Evolutionary conservation across 1,140 invertebrate genomes (phyloP).

Genomic region (Octopus sinensis): DNA sequence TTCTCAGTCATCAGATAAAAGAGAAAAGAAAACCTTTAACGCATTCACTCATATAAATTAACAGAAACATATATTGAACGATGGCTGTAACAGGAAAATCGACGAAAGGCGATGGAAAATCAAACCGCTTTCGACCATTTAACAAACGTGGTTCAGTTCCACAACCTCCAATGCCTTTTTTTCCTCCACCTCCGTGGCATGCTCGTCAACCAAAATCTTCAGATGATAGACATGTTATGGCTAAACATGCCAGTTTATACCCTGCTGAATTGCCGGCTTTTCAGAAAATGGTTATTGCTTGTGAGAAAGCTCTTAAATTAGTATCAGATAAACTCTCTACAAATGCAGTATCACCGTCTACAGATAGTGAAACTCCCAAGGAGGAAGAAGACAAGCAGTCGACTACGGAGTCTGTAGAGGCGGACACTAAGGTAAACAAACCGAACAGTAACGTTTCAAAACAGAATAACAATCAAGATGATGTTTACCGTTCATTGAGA

Average conservation of each 20-base stretch:
- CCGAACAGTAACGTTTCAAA: not conserved
- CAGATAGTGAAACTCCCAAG: not conserved
- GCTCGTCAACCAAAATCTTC: not conserved
- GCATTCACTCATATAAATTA: too few species aligned
- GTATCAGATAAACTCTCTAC: not conserved
- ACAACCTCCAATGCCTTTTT: constrained; percentile 2
- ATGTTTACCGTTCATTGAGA: constrained; percentile 3
- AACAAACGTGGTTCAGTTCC: not conserved
- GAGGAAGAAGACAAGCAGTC: not conserved
- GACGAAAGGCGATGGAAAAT: not conserved
- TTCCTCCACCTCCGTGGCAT: constrained; percentile 4
- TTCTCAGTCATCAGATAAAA: too few species aligned
- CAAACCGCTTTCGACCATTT: not conserved
- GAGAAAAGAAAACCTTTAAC: too few species aligned
- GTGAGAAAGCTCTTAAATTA: not conserved
- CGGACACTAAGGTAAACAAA: not conserved
- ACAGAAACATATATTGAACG: too few species aligned
- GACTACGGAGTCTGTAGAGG: not conserved
- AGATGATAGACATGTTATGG: constrained; percentile 1
- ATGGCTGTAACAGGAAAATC: constrained; percentile 9
- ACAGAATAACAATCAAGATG: not conserved
- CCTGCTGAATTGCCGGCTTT: not conserved
- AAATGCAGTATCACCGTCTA: not conserved
- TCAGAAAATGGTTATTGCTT: not conserved
- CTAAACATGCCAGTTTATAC: not conserved